Evolutionary conservation across 2,888 invertebrate genomes (phyloP).

Genomic region (Drosophila gaucha): DNA sequence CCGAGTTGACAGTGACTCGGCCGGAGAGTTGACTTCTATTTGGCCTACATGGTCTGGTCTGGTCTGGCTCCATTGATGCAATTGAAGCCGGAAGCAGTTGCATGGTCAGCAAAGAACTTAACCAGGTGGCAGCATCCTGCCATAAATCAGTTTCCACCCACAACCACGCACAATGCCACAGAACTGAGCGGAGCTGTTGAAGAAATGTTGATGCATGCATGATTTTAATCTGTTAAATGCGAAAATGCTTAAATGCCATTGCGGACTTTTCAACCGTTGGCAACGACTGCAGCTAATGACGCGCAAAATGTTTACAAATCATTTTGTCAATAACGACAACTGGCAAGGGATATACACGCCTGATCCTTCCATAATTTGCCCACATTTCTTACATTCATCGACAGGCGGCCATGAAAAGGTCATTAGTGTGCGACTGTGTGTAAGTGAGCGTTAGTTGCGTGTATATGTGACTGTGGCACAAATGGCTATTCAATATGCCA

Average conservation of each 20-base stretch:
- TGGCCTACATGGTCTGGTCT: conserved; percentile 32
- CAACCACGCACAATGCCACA: neutral
- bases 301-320: conserved; percentile 81
- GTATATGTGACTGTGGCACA: conserved; percentile 60
- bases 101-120: conserved; percentile 74
- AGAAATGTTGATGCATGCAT: conserved; percentile 58
- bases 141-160: neutral
- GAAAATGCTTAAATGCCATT: conserved; percentile 50
- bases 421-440: conserved; percentile 72
- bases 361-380: conserved; percentile 76
- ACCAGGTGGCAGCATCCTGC: conserved; percentile 60
- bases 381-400: conserved; percentile 80
- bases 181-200: conserved; percentile 4
- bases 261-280: conserved; percentile 42
- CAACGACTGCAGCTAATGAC: conserved; percentile 73
- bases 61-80: conserved; percentile 58
- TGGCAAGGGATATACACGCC: conserved; percentile 50
- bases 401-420: conserved; percentile 78
- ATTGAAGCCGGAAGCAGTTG: conserved; percentile 75
- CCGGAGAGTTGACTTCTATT: conserved; percentile 47
- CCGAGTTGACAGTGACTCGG: conserved; percentile 44
- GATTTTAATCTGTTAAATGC: conserved; percentile 80
- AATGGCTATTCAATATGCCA: conserved; percentile 81
- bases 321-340: conserved; percentile 78
- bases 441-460: conserved; percentile 31